A percentile compares a stretch with the other conserved stretches of the same genome.
phyloP scores from a whole-genome alignment of 2,888 invertebrate species.

The Agonopterix alstromeriana region DNA sequence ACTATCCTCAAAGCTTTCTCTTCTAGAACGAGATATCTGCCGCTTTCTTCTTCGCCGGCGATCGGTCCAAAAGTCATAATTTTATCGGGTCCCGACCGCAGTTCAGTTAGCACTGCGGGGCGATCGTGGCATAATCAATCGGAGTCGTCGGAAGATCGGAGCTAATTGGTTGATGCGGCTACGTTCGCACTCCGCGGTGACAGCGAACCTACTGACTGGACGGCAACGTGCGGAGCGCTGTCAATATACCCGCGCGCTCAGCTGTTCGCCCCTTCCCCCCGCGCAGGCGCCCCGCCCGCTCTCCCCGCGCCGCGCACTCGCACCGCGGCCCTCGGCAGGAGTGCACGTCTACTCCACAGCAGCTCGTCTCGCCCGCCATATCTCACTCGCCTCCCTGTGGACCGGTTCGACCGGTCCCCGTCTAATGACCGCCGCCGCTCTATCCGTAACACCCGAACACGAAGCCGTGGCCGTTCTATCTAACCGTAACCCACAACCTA shows the following conservation, averaged over 20 bases:
- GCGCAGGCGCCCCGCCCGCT: slow-evolving; percentile 47
- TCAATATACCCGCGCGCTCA: slow-evolving; percentile 78
- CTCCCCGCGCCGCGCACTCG: slow-evolving; percentile 35
- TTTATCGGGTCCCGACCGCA: slow-evolving; percentile 67
- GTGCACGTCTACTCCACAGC: slow-evolving; percentile 16
- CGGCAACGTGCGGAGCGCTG: slow-evolving; percentile 70
- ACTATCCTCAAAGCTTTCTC: slow-evolving; percentile 69
- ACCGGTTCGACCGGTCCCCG: slow-evolving; percentile 6
- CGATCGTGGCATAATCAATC: slow-evolving; percentile 64
- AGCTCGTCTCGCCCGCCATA: not conserved
- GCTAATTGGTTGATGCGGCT: slow-evolving; percentile 43
- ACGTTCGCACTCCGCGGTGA: slow-evolving; percentile 65
- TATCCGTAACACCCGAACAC: slow-evolving; percentile 2
- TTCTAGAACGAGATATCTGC: slow-evolving; percentile 63
- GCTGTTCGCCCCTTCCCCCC: slow-evolving; percentile 71
- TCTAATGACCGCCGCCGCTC: slow-evolving; percentile 7
- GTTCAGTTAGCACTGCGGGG: slow-evolving; percentile 65
- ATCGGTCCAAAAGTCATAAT: slow-evolving; percentile 75
- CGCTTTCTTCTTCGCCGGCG: slow-evolving; percentile 63
- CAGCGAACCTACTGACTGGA: slow-evolving; percentile 76
- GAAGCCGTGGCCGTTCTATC: slow-evolving; percentile 16
- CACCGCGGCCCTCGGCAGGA: slow-evolving; percentile 13
- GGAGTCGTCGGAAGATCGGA: slow-evolving; percentile 5
- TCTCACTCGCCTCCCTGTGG: slow-evolving; percentile 4
- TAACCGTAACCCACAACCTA: slow-evolving; percentile 25